Percentiles rank a stretch among this genome's conserved stretches.
Conservation (phyloP, 2,113 vertebrate genomes). For the Vireo altiloquus region DNA sequence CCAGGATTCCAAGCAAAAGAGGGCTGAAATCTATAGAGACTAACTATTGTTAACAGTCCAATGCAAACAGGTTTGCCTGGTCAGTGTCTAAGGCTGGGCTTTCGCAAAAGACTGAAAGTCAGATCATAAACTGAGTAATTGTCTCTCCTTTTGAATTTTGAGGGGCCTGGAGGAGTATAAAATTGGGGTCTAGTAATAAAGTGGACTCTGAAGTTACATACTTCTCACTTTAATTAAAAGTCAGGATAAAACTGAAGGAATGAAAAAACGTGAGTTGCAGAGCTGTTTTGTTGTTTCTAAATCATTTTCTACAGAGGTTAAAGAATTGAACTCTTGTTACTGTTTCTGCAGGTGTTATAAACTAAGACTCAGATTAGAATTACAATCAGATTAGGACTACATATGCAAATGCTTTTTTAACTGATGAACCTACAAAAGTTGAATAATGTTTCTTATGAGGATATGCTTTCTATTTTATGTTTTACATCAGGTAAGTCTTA, state of each 20-base stretch:
- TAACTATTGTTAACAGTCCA: background rate
- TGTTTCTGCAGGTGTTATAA: background rate
- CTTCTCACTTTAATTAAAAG: background rate
- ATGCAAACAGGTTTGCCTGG: background rate
- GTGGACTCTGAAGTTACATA: background rate
- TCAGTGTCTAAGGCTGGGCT: background rate
- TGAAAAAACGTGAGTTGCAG: background rate
- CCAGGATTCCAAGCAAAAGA: background rate
- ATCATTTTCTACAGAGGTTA: background rate
- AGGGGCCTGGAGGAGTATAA: background rate
- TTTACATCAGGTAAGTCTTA: background rate
- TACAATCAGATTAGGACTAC: background rate
- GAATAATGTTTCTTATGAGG: background rate
- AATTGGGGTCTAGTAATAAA: background rate
- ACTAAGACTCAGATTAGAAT: background rate
- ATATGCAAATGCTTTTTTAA: background rate
- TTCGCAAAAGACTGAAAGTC: background rate
- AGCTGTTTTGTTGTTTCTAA: background rate
- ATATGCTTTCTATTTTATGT: background rate
- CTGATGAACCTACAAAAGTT: background rate
- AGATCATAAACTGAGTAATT: background rate
- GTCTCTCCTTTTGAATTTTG: background rate
- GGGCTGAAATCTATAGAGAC: background rate
- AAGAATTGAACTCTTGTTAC: background rate
- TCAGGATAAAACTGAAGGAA: background rate